Base-by-base conservation (phyloP, 2,888 invertebrate species). In the Acronicta psi region DNA sequence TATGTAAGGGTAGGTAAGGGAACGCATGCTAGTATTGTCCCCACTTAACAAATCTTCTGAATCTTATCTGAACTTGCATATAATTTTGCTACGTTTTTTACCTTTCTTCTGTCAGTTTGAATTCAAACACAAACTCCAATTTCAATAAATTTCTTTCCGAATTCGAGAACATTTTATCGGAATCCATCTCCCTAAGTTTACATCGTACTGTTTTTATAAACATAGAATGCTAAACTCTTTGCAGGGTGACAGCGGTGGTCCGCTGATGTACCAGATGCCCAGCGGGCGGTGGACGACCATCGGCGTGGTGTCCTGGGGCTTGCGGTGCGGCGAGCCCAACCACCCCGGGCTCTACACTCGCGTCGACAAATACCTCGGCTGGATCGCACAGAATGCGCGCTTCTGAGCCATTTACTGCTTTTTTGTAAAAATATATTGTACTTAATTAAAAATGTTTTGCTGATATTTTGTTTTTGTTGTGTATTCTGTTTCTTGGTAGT, bases 231-330 rank as follows among this genome's bases (percentile, higher is more conserved):
- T n/a, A 3, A 18, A 36, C 25, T 9, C 10, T 36, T 57, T 85
- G 0, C 88, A 97, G 97, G 97, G 97, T 10, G 97, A 98, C 86
- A 97, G 97, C 8, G 98, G 98, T 11, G 98, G 98, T 0, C 98
- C 98, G 0, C 87, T 98, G 34, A 94, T 98, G 88, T 95, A 96
- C 76, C 97, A 97, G 84, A 90, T 97, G 80, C 91, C 95, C 1
- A 96, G 96, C 81, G 96, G 96, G 0, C 95, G 97, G 44, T 98
- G 98, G 98, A 95, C 96, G 0, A 94, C 95, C 25, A 94, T 97
- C 42, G 98, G 98, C 1, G 94, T 98, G 54, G 98, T 98, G 0
- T 98, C 98, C 0, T 98, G 97, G 97, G 98, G 98, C 13, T 94
- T 97, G 36, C 95, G 96, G 2, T 98, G 98, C 81, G 98, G 97